phyloP scores from a whole-genome alignment of 1,140 invertebrate genomes.

The Tetramorium alpestre region DNA sequence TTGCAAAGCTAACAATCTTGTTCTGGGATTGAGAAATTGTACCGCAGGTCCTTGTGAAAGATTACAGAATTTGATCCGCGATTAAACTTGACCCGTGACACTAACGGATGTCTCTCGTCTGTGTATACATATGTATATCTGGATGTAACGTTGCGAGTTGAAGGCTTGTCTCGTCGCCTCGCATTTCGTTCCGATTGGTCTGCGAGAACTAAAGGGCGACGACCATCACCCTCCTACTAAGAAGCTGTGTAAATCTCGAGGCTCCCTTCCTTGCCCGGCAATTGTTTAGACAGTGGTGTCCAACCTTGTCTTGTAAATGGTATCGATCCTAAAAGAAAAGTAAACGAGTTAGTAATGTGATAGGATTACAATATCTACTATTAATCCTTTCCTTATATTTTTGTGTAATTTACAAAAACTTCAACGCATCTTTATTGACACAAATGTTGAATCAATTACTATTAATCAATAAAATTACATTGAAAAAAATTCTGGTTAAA shows the following conservation, averaged over 20 bases:
- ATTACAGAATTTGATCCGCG: no score
- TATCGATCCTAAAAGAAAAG: neutral
- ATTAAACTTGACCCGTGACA: neutral
- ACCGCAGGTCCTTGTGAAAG: no score
- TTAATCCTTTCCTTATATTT: neutral
- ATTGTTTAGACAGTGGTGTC: slow-evolving; percentile 29
- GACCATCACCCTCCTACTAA: slow-evolving; percentile 45
- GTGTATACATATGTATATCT: neutral
- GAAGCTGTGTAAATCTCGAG: slow-evolving; percentile 5
- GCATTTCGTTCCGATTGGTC: slow-evolving; percentile 6
- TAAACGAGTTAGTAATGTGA: neutral
- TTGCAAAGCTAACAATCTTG: no score
- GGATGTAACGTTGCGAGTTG: neutral
- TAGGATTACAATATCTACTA: neutral
- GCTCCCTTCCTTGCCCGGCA: neutral
- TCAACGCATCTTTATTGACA: neutral
- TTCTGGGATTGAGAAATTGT: no score
- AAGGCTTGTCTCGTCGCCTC: neutral
- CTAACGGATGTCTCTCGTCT: slow-evolving; percentile 7
- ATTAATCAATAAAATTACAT: no score
- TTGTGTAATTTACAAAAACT: neutral
- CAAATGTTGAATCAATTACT: neutral
- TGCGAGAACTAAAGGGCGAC: slow-evolving; percentile 10
- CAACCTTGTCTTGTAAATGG: neutral
- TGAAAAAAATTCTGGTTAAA: no score